Percentiles rank a stretch among this genome's conserved stretches.
phyloP scores from a whole-genome alignment of 2,113 vertebrate genomes.

The Xiphophorus couchianus region DNA sequence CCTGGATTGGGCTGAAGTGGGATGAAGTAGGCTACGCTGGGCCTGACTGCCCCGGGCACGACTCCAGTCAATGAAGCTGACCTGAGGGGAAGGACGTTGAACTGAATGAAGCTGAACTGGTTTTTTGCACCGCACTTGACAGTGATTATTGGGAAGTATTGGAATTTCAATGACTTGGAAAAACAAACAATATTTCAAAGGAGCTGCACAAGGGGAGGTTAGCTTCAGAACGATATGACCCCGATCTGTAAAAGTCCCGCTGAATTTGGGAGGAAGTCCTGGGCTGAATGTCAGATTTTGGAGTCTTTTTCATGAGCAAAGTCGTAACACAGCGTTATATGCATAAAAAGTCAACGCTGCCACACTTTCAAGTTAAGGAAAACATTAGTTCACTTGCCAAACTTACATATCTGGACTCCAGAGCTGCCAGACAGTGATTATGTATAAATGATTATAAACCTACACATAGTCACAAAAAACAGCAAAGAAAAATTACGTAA shows the following conservation, averaged over 20 bases:
- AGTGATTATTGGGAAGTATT: neutral
- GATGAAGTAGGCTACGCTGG: conserved; percentile 21
- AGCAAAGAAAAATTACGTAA: neutral
- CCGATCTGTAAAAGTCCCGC: no score
- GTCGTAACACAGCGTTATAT: neutral
- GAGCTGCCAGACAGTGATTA: neutral
- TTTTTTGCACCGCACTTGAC: neutral
- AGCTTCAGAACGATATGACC: no score
- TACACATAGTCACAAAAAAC: no score
- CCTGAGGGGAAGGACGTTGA: conserved; percentile 11
- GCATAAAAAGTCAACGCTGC: neutral
- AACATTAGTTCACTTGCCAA: neutral
- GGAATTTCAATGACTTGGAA: neutral
- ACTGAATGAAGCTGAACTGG: conserved; percentile 1
- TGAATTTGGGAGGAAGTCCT: no score
- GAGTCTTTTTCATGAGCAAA: neutral
- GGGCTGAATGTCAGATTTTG: no score
- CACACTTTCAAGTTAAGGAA: neutral
- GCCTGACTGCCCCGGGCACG: conserved; percentile 10
- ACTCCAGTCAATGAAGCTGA: conserved; percentile 35
- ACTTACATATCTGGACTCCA: no score
- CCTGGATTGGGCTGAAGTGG: conserved; percentile 7
- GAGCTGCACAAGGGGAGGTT: neutral
- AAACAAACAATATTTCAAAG: neutral
- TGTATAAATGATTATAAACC: neutral